Percentiles rank a stretch among this genome's conserved stretches.
Conservation (phyloP, 2,113 vertebrate species). For the Spilogale gracilis region DNA sequence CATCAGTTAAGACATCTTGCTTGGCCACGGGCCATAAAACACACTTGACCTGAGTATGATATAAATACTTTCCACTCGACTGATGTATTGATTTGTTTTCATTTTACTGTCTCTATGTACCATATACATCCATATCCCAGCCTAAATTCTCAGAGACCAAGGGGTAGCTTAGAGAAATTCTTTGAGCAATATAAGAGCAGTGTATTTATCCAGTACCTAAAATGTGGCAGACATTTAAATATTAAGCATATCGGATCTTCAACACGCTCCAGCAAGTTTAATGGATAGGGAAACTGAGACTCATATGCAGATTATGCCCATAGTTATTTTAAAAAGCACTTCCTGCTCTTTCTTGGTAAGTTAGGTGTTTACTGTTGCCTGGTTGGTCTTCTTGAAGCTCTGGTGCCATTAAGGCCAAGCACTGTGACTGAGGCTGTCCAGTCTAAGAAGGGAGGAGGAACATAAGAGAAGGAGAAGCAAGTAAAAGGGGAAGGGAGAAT, state of each 20-base stretch:
- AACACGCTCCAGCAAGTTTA: background rate
- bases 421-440: background rate
- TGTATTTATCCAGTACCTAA: background rate
- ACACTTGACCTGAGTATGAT: conserved; percentile 67
- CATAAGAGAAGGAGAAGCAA: background rate
- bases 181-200: background rate
- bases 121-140: conserved; percentile 61
- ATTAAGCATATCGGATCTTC: background rate
- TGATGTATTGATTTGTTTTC: conserved; percentile 80
- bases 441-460: background rate
- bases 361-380: background rate
- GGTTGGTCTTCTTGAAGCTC: background rate
- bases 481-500: background rate
- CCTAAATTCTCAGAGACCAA: conserved; percentile 54
- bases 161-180: conserved; percentile 26
- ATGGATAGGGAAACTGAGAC: background rate
- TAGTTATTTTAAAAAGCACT: background rate
- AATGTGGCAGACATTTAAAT: background rate
- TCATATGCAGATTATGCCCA: background rate
- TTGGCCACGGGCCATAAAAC: conserved; percentile 67
- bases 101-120: conserved; percentile 56
- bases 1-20: conserved; percentile 49
- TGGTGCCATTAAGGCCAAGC: background rate
- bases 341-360: background rate
- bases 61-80: conserved; percentile 71